Evolutionary conservation across 2,888 invertebrate species (phyloP).

Genomic region (Noctua pronuba): DNA sequence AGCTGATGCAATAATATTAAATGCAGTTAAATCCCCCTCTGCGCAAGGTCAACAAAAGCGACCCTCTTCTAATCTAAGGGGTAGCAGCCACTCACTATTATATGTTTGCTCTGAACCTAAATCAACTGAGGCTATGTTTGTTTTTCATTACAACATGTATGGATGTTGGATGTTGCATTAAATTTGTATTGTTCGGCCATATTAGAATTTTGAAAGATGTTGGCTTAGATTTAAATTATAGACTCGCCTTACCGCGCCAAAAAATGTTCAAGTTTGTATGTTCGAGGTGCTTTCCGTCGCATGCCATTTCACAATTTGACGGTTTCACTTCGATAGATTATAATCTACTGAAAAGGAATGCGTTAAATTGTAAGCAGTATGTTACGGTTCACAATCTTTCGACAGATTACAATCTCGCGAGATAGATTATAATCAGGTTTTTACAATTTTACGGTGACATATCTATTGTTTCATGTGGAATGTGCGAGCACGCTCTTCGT

Average conservation of each 20-base stretch:
- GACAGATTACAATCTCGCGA: too few species aligned
- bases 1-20: slow-evolving; percentile 69
- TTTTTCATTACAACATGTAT: slow-evolving; percentile 79
- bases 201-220: slow-evolving; percentile 62
- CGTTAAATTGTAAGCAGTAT: too few species aligned
- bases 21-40: slow-evolving; percentile 66
- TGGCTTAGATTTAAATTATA: slow-evolving; percentile 18
- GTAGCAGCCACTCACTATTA: slow-evolving; percentile 73
- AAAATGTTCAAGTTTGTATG: too few species aligned
- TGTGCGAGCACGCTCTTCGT: too few species aligned
- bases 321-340: too few species aligned
- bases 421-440: too few species aligned
- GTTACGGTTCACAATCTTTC: too few species aligned
- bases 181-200: slow-evolving; percentile 62
- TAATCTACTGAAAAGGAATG: too few species aligned
- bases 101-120: slow-evolving; percentile 77
- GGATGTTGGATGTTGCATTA: slow-evolving; percentile 64
- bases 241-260: not conserved
- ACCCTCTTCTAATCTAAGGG: slow-evolving; percentile 72
- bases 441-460: too few species aligned
- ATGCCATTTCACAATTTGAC: too few species aligned
- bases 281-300: too few species aligned
- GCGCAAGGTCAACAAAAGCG: slow-evolving; percentile 67
- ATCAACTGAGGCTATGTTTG: slow-evolving; percentile 76
- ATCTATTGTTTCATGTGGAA: too few species aligned